A percentile compares a stretch with the other conserved stretches of the same genome.
phyloP scores from a whole-genome alignment of 2,797 vertebrate species.

The Xiphorhynchus erythropygius region DNA sequence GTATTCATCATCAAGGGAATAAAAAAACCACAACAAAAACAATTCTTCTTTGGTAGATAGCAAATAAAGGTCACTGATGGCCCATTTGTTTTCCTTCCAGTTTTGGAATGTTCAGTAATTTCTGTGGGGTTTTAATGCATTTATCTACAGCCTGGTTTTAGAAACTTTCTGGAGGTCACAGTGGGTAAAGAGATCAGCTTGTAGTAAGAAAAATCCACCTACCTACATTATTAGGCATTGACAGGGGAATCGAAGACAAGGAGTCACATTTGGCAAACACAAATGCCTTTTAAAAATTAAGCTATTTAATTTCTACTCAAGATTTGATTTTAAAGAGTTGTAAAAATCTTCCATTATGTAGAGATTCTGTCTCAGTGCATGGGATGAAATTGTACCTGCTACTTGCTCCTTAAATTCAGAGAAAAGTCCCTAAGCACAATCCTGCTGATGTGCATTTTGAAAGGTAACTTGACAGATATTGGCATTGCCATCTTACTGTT shows the following conservation, averaged over 20 bases:
- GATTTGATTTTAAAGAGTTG: background rate
- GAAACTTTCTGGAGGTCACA: background rate
- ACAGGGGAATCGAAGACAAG: background rate
- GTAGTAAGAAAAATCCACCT: background rate
- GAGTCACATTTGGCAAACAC: background rate
- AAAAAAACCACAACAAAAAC: background rate
- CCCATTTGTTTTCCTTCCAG: background rate
- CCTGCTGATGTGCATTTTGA: background rate
- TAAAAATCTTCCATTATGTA: background rate
- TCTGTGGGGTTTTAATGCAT: background rate
- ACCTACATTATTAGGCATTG: background rate
- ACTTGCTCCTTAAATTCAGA: background rate
- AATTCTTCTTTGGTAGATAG: background rate
- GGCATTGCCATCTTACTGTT: background rate
- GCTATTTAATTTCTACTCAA: background rate
- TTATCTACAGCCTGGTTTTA: background rate
- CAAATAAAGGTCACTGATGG: slow-evolving; percentile 12
- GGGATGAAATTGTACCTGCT: background rate
- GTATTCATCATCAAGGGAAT: background rate
- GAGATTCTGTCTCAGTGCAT: background rate
- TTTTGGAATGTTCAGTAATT: background rate
- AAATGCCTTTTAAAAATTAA: background rate
- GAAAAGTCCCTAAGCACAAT: background rate
- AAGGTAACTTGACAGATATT: background rate
- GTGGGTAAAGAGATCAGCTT: background rate